Evolutionary conservation across 1,140 invertebrate species (phyloP).

Genomic region (Drosophila burlai): DNA sequence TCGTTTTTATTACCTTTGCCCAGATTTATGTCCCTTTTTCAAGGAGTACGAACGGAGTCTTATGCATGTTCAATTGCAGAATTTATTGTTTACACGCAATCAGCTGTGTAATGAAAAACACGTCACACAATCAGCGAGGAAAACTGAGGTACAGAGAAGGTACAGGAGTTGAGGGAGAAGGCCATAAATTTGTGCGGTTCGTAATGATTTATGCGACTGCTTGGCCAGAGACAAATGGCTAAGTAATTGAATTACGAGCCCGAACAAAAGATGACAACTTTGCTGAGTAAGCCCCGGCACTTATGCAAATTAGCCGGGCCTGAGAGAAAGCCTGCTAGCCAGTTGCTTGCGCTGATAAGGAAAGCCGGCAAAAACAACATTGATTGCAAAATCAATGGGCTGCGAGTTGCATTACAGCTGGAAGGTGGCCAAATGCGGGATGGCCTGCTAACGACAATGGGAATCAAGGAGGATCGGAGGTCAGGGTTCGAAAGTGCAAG

Average conservation of each 20-base stretch:
- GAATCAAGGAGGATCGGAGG: slow-evolving; percentile 11
- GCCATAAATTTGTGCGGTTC: slow-evolving; percentile 67
- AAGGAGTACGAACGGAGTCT: slow-evolving; percentile 25
- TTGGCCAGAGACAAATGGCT: slow-evolving; percentile 70
- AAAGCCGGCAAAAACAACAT: slow-evolving; percentile 43
- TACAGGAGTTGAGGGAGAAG: slow-evolving; percentile 10
- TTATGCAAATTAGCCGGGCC: slow-evolving; percentile 72
- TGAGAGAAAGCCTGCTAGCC: background rate
- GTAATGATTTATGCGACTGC: slow-evolving; percentile 74
- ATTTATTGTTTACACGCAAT: slow-evolving; percentile 79
- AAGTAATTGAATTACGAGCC: slow-evolving; percentile 80
- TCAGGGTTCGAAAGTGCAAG: slow-evolving; percentile 55
- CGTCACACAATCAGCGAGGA: slow-evolving; percentile 55
- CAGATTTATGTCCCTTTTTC: slow-evolving; percentile 22
- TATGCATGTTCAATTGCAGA: slow-evolving; percentile 60
- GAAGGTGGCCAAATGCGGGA: slow-evolving; percentile 52
- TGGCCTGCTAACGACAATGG: slow-evolving; percentile 19
- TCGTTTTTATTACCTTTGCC: slow-evolving; percentile 7
- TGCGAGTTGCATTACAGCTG: slow-evolving; percentile 31
- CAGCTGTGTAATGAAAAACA: slow-evolving; percentile 73
- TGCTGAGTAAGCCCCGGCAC: slow-evolving; percentile 71
- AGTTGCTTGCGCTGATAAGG: slow-evolving; percentile 47
- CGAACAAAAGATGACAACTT: slow-evolving; percentile 64
- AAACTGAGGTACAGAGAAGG: background rate
- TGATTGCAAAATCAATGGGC: slow-evolving; percentile 79